A percentile compares a stretch with the other conserved stretches of the same genome.
These are phyloP conservation scores for Saccopteryx bilineata DNA, from an alignment of 2,113 vertebrate genomes.

Conservation along the genomic window DNA sequence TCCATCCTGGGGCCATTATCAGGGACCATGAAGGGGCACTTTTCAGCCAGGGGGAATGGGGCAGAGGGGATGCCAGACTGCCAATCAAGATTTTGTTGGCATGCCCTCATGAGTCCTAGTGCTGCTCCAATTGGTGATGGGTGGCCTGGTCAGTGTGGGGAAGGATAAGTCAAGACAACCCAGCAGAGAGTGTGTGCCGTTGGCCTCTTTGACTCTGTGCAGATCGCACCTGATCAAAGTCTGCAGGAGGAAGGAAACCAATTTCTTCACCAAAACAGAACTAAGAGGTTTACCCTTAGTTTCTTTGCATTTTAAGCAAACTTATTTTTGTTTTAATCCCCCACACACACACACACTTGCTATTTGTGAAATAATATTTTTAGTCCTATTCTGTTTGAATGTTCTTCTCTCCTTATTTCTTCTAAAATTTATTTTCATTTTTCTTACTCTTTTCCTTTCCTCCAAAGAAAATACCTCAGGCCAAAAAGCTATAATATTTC, in stretches of 20 bases:
- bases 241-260: background rate
- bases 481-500: background rate
- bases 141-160: background rate
- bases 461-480: background rate
- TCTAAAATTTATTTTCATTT: too few relatives aligned
- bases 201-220: background rate
- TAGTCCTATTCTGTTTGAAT: background rate
- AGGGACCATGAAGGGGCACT: conserved; percentile 71
- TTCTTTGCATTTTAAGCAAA: conserved; percentile 31
- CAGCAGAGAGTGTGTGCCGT: background rate
- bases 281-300: background rate
- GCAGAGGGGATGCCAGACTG: conserved; percentile 51
- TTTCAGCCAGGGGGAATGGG: conserved; percentile 78
- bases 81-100: conserved; percentile 37
- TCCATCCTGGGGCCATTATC: conserved; percentile 80
- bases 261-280: background rate
- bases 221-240: background rate
- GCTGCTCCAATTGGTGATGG: background rate
- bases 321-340: background rate
- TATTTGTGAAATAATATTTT: background rate
- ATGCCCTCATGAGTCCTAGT: conserved; percentile 7
- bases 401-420: background rate
- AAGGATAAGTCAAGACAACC: background rate
- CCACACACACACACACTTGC: background rate
- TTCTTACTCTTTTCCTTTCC: background rate